A percentile compares a stretch with the other conserved stretches of the same genome.
These are phyloP conservation scores for Clostera curtula DNA, from an alignment of 2,888 invertebrate species.

Conservation along the genomic window DNA sequence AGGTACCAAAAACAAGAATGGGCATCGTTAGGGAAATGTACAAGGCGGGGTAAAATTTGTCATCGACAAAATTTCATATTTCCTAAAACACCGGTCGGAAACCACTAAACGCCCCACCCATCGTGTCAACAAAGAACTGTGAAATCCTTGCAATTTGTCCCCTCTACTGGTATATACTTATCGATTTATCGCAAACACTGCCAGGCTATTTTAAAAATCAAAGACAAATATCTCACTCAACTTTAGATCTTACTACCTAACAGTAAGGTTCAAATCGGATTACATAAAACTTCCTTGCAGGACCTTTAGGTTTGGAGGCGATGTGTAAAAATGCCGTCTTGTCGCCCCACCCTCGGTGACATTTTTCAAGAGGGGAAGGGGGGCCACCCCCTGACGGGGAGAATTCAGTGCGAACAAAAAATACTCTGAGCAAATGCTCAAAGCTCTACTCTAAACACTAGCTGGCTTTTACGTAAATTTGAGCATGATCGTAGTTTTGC, in stretches of 20 bases:
- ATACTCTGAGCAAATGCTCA: no score
- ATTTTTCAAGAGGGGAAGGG: constrained; percentile 57
- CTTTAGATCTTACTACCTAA: constrained; percentile 19
- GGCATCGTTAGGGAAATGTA: no score
- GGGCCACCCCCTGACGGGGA: constrained; percentile 57
- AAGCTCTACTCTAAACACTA: no score
- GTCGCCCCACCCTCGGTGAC: constrained; percentile 60
- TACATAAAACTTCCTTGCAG: constrained; percentile 34
- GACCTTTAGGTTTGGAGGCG: constrained; percentile 41
- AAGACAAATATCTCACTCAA: constrained; percentile 13
- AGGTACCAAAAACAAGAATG: no score
- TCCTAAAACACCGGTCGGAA: constrained; percentile 51
- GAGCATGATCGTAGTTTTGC: no score
- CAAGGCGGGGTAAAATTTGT: constrained; percentile 2
- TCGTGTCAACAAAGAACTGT: constrained; percentile 54
- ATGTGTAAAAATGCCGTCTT: constrained; percentile 70
- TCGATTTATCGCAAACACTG: constrained; percentile 68
- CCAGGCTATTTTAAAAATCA: constrained; percentile 56
- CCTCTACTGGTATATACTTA: constrained; percentile 64
- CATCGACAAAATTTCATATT: constrained; percentile 43
- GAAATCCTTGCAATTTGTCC: constrained; percentile 67
- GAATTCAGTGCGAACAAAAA: no score
- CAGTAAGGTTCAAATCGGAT: constrained; percentile 32
- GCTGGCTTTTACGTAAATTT: no score
- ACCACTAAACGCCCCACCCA: constrained; percentile 47